Conservation (phyloP, 2,113 vertebrate species). For the Mirounga angustirostris region DNA sequence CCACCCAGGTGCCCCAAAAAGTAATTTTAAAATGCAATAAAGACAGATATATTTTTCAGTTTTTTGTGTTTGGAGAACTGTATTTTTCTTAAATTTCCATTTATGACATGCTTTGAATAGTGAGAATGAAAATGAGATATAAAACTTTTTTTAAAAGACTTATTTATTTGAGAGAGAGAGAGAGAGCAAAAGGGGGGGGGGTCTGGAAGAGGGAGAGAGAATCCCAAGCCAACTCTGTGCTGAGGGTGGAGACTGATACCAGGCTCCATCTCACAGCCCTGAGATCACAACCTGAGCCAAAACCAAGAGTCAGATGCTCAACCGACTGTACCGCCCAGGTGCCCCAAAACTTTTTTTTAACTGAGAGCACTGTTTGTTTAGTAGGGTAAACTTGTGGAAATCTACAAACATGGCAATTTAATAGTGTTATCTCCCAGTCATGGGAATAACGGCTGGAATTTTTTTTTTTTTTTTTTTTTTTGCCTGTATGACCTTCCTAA, state of each 20-base stretch:
- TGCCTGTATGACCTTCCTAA: not conserved
- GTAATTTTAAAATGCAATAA: not conserved
- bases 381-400: not conserved
- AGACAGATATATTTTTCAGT: not conserved
- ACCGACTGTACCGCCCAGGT: not conserved
- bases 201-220: not conserved
- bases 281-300: not conserved
- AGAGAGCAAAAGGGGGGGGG: not conserved
- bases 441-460: not conserved
- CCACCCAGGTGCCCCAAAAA: not conserved
- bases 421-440: not conserved
- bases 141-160: not conserved
- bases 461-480: not conserved
- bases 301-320: not conserved
- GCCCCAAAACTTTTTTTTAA: not conserved
- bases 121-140: not conserved
- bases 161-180: not conserved
- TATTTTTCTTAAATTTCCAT: conserved; percentile 38
- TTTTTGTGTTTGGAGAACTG: not conserved
- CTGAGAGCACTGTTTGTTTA: not conserved
- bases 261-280: not conserved
- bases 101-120: not conserved
- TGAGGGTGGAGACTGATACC: not conserved
- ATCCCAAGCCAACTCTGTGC: not conserved
- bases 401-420: not conserved